A percentile compares a stretch with the other conserved stretches of the same genome.
These are phyloP conservation scores for Epinotia nisella DNA, from an alignment of 2,888 invertebrate species.

Conservation along the genomic window DNA sequence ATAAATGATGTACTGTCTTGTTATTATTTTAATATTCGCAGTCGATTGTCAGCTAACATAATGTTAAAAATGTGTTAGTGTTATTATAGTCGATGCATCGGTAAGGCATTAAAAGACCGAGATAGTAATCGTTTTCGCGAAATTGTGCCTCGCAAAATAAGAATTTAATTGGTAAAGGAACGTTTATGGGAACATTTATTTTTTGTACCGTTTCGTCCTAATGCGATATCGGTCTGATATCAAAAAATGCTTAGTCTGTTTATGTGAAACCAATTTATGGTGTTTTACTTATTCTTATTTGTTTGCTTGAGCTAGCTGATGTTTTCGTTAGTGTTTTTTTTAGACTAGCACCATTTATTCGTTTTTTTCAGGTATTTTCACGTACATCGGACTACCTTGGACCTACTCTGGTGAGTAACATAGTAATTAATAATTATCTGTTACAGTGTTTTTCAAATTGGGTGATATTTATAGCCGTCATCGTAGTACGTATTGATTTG, in stretches of 20 bases:
- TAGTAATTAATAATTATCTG: background rate
- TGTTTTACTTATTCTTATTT: slow-evolving; percentile 48
- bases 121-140: slow-evolving; percentile 39
- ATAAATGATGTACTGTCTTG: background rate
- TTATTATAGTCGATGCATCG: slow-evolving; percentile 30
- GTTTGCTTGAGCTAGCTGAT: slow-evolving; percentile 14
- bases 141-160: slow-evolving; percentile 37
- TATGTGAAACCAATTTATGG: slow-evolving; percentile 53
- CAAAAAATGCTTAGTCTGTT: slow-evolving; percentile 58
- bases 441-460: too few relatives aligned
- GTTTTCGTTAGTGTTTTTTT: slow-evolving; percentile 15
- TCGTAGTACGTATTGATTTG: too few relatives aligned
- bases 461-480: too few relatives aligned
- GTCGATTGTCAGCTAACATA: slow-evolving; percentile 18
- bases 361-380: background rate
- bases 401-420: background rate
- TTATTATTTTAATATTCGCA: slow-evolving; percentile 7
- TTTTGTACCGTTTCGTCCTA: slow-evolving; percentile 49
- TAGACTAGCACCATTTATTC: background rate
- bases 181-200: slow-evolving; percentile 46
- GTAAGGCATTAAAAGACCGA: slow-evolving; percentile 32
- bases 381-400: background rate
- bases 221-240: slow-evolving; percentile 52
- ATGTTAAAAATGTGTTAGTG: slow-evolving; percentile 29
- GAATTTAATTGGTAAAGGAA: slow-evolving; percentile 41